Evolutionary conservation across 2,113 vertebrate genomes (phyloP).

Genomic region (Perognathus longimembris): DNA sequence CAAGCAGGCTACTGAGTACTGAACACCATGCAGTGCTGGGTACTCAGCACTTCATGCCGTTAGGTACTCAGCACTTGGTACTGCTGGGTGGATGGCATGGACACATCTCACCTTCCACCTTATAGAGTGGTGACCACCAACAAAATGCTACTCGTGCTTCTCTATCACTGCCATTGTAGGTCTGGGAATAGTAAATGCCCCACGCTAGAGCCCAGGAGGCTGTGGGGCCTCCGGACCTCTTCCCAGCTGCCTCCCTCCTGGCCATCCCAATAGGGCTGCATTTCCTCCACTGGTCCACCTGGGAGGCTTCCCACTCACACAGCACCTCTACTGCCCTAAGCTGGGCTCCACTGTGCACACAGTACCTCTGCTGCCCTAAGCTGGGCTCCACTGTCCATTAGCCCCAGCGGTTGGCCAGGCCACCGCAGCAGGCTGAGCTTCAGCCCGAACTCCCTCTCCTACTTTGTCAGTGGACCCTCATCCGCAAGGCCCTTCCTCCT

Average conservation of each 20-base stretch:
- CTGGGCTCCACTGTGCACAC: no score
- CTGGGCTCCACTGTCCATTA: fast-evolving
- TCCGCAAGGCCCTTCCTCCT: background rate
- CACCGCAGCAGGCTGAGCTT: background rate
- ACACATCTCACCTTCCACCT: background rate
- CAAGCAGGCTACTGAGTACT: background rate
- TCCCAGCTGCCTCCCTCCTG: background rate
- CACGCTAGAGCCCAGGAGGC: background rate
- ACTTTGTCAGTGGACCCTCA: background rate
- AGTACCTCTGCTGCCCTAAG: background rate
- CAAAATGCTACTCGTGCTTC: background rate
- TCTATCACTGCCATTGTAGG: background rate
- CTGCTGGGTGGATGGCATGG: no score
- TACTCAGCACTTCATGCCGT: no score
- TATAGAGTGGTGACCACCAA: background rate
- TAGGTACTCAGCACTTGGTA: background rate
- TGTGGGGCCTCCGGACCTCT: background rate
- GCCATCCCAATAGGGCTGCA: fast-evolving
- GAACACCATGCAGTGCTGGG: background rate
- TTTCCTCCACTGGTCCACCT: fast-evolving
- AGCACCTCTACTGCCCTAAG: background rate
- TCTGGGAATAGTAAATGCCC: background rate
- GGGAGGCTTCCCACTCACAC: background rate
- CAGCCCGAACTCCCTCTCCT: background rate
- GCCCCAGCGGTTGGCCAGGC: fast-evolving